phyloP scores from a whole-genome alignment of 2,113 vertebrate species.

The Dicrurus megarhynchus region DNA sequence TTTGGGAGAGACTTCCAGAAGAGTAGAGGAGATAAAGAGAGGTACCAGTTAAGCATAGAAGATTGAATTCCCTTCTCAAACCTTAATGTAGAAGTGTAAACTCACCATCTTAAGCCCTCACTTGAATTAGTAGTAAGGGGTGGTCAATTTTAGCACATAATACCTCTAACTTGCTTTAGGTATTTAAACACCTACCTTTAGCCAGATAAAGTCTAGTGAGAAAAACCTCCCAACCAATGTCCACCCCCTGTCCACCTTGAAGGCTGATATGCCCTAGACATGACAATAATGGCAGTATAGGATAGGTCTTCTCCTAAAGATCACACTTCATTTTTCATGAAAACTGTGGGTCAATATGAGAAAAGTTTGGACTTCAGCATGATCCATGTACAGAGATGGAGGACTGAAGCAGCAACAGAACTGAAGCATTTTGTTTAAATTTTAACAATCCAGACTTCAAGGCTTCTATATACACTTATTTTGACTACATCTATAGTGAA shows the following conservation, averaged over 20 bases:
- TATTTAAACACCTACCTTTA: not conserved
- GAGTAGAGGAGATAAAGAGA: not conserved
- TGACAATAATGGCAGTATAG: not conserved
- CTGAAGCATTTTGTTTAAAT: not conserved
- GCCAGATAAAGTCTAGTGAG: not conserved
- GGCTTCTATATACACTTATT: not conserved
- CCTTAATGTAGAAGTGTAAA: rapidly evolving
- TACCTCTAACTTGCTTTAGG: not conserved
- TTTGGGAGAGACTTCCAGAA: not conserved
- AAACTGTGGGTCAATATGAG: not conserved
- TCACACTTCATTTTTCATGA: not conserved
- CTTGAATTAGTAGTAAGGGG: not conserved
- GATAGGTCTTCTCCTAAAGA: not conserved
- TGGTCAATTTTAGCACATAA: not conserved
- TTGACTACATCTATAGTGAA: not conserved
- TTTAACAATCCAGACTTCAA: not conserved
- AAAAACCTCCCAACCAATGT: not conserved
- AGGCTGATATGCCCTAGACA: not conserved
- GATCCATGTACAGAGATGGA: not conserved
- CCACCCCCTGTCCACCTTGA: not conserved
- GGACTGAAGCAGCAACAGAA: not conserved
- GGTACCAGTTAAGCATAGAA: not conserved
- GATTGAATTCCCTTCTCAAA: not conserved
- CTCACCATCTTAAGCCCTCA: not conserved
- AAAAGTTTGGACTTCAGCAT: not conserved